Percentiles rank a stretch among this genome's conserved stretches.
phyloP scores from a whole-genome alignment of 2,113 vertebrate species.

The Plecturocebus donacophilus region DNA sequence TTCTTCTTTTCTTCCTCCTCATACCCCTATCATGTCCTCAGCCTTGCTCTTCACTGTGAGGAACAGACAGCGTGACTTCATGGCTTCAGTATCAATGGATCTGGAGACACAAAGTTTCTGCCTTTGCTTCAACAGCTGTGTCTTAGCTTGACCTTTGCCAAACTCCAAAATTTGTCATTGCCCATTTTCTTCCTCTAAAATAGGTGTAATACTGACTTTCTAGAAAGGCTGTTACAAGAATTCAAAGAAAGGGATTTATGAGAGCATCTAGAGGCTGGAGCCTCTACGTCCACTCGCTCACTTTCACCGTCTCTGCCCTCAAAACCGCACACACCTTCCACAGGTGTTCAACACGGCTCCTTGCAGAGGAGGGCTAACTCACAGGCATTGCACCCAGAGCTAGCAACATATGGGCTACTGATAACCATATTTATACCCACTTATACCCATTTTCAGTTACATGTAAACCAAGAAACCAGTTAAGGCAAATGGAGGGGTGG shows the following conservation, averaged over 20 bases:
- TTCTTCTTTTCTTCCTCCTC: background rate
- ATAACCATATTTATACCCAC: too few species aligned
- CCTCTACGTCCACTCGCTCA: background rate
- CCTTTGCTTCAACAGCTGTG: background rate
- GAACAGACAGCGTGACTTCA: background rate
- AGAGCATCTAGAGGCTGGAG: too few species aligned
- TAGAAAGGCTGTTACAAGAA: background rate
- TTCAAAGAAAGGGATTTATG: background rate
- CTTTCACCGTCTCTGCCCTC: background rate
- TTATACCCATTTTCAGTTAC: too few species aligned
- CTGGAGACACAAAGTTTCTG: background rate
- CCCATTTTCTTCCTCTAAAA: background rate
- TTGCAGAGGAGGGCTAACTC: too few species aligned
- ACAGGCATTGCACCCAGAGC: too few species aligned
- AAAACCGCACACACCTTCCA: accelerated
- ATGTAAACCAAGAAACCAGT: too few species aligned
- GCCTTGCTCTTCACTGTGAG: background rate
- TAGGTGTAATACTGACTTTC: background rate
- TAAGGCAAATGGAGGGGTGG: too few species aligned
- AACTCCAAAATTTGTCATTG: background rate
- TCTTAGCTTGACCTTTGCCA: background rate
- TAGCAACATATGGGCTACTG: too few species aligned
- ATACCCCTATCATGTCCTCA: background rate
- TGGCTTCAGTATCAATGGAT: background rate
- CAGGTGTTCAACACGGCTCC: too few species aligned